Conservation (phyloP, 1,140 invertebrate species). For the Drosophila neocordata region DNA sequence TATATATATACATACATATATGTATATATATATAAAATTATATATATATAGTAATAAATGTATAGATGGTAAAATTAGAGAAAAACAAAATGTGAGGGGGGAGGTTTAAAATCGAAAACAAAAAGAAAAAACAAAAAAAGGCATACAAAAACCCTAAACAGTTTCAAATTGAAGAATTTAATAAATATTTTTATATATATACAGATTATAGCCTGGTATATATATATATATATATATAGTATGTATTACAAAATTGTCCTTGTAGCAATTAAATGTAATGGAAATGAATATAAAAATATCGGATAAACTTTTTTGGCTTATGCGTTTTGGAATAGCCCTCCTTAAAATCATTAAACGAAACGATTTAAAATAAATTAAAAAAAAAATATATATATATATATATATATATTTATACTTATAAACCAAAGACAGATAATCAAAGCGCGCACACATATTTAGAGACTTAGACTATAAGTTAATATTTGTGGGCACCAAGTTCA, state of each 20-base stretch:
- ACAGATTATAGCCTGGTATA: not conserved
- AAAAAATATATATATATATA: not conserved
- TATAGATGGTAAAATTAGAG: slow-evolving; percentile 4
- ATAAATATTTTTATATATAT: slow-evolving; percentile 22
- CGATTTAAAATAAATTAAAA: not conserved
- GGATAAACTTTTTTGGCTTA: slow-evolving; percentile 1
- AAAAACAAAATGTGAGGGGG: not conserved
- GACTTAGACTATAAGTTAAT: slow-evolving; percentile 25
- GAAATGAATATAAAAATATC: not conserved
- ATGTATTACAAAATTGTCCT: not conserved
- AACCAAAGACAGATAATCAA: slow-evolving; percentile 73
- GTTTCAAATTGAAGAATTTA: slow-evolving; percentile 75
- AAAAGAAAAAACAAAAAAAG: not conserved
- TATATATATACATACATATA: slow-evolving; percentile 47
- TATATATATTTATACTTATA: slow-evolving; percentile 15
- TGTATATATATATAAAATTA: slow-evolving; percentile 6
- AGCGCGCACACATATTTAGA: slow-evolving; percentile 55
- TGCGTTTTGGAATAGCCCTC: not conserved
- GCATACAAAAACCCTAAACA: slow-evolving; percentile 33
- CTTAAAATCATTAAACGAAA: not conserved
- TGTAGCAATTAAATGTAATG: not conserved
- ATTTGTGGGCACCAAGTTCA: slow-evolving; percentile 58
- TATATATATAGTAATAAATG: not conserved
- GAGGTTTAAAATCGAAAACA: too few species aligned
- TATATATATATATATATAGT: too few species aligned